Base-by-base conservation (phyloP, 2,888 invertebrate species). In the Zelleria hepariella region DNA sequence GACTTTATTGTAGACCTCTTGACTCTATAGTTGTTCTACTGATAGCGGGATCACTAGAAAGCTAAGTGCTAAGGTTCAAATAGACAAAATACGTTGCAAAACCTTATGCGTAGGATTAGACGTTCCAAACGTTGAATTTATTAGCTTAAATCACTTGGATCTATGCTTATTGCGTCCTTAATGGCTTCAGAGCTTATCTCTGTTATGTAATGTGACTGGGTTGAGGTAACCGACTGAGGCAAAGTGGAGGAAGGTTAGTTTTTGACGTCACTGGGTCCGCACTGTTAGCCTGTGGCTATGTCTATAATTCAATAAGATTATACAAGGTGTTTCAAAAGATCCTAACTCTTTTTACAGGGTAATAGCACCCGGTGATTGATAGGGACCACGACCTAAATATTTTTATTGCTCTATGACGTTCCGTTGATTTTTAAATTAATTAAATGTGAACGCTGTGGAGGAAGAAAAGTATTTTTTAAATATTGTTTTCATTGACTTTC, bases 81-180 rank as follows among this genome's bases (percentile, higher is more conserved):
- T 56, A 56, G 27, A 56, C 26, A 27, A 10, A 26, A 42, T 42
- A 42, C 32, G 54, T 56, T 56, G 56, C 56, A 32, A 27, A 56
- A 53, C 53, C 10, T 8, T 15, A 51, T 20, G 53, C 53, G 53
- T 53, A 53, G 53, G 53, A 53, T 20, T 53, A 25, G 53, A 53
- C 53, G 53, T 20, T 23, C 25, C 8, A 5, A 53, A 53, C 53
- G 32, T 5, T 42, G 53, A 25, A 53, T 53, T 53, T 53, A 53
- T 53, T 49, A 23, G 25, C 23, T 53, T 24, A n/a, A 53, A 53
- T 25, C 53, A 53, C 25, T 25, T 24, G 25, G 23, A 53, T 53
- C 53, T 53, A 53, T 53, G 32, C 32, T 42, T 42, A 42, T 42
- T 42, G 32, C 32, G 15, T 42, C 32, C 15, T 32, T 42, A 42